phyloP scores from a whole-genome alignment of 1,140 invertebrate genomes.

The Lanistes nyassanus region DNA sequence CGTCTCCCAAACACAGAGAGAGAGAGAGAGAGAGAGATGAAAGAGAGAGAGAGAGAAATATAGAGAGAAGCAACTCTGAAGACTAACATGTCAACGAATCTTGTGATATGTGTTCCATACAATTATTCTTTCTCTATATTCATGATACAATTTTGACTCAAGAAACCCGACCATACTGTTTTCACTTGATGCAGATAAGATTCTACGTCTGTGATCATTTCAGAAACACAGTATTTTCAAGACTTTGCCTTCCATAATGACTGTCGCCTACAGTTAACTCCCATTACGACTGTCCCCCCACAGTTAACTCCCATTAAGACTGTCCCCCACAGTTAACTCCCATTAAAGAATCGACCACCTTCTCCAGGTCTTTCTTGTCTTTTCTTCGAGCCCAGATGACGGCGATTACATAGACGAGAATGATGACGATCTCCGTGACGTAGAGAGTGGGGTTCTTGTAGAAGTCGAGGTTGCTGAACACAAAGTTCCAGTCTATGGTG shows the following conservation, averaged over 20 bases:
- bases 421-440: conserved; percentile 69
- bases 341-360: conserved; percentile 47
- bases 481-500: conserved; percentile 66
- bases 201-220: too few species aligned
- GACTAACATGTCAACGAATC: too few species aligned
- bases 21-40: not conserved
- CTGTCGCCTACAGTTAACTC: not conserved
- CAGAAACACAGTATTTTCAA: too few species aligned
- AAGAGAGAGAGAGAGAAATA: not conserved
- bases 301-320: not conserved
- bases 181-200: too few species aligned
- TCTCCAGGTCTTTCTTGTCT: conserved; percentile 69
- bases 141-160: too few species aligned
- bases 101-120: too few species aligned
- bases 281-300: not conserved
- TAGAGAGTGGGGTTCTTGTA: conserved; percentile 72
- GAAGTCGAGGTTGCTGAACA: conserved; percentile 69
- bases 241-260: too few species aligned
- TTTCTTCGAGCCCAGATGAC: conserved; percentile 68
- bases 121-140: too few species aligned
- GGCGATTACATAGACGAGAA: conserved; percentile 65
- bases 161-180: too few species aligned
- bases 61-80: too few species aligned
- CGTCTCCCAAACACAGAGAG: not conserved
- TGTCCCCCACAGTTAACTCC: not conserved